phyloP scores from a whole-genome alignment of 2,113 vertebrate genomes.

The Stegostoma tigrinum region DNA sequence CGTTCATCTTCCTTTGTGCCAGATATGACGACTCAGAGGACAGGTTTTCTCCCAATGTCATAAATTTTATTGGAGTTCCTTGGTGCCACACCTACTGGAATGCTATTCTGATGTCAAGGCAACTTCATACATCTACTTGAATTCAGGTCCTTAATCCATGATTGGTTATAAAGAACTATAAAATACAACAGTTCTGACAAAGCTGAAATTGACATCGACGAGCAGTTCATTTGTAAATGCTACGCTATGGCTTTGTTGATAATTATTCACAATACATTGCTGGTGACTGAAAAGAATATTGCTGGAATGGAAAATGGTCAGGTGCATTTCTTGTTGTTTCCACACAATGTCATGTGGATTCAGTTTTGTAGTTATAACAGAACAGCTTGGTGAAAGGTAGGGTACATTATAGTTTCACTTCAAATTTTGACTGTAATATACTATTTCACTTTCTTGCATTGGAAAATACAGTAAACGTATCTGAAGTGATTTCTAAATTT shows the following conservation, averaged over 20 bases:
- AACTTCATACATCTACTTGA: neutral
- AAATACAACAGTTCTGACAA: neutral
- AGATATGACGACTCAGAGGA: neutral
- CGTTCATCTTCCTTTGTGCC: neutral
- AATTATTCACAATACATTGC: neutral
- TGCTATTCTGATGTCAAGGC: neutral
- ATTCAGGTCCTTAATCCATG: neutral
- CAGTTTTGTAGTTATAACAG: neutral
- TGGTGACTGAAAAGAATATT: neutral
- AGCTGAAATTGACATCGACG: neutral
- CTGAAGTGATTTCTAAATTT: neutral
- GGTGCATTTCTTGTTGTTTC: neutral
- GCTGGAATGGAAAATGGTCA: neutral
- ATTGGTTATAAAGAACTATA: neutral
- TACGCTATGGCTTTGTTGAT: neutral
- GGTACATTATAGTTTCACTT: neutral
- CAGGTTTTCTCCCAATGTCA: neutral
- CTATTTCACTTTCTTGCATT: neutral
- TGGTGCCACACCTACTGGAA: neutral
- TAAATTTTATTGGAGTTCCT: neutral
- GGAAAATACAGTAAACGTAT: neutral
- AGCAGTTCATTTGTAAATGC: neutral
- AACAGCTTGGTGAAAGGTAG: neutral
- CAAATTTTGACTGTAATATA: neutral
- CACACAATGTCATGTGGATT: neutral